These are phyloP conservation scores for Gobiocypris rarus DNA, from an alignment of 2,113 vertebrate genomes.

Conservation along the genomic window DNA sequence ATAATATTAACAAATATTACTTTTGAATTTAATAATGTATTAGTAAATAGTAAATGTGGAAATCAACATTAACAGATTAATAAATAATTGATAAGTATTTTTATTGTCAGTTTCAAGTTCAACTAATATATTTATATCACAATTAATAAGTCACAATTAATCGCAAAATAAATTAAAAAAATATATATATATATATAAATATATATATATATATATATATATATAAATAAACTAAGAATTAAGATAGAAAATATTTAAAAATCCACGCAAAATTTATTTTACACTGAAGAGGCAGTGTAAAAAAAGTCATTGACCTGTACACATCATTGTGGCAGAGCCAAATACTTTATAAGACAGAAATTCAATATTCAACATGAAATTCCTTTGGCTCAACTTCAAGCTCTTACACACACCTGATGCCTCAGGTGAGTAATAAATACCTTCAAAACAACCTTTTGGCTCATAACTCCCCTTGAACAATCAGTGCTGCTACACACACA, in stretches of 20 bases:
- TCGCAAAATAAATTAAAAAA: too few species aligned
- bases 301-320: neutral
- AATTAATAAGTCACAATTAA: too few species aligned
- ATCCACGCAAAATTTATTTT: neutral
- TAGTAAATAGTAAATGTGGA: too few species aligned
- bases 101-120: too few species aligned
- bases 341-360: neutral
- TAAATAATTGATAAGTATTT: too few species aligned
- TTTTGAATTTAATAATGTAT: too few species aligned
- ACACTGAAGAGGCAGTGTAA: neutral
- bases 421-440: conserved; percentile 27
- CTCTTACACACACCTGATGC: conserved; percentile 6
- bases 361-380: neutral
- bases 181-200: too few species aligned
- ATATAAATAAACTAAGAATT: neutral
- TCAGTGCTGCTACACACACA: neutral
- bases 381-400: conserved; percentile 19
- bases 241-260: neutral
- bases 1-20: neutral
- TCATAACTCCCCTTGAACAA: neutral
- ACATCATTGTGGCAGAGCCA: neutral
- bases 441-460: neutral
- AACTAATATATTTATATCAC: too few species aligned
- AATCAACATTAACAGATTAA: too few species aligned
- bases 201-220: too few species aligned